Evolutionary conservation across 2,113 vertebrate genomes (phyloP).

Genomic region (Tachysurus fulvidraco): DNA sequence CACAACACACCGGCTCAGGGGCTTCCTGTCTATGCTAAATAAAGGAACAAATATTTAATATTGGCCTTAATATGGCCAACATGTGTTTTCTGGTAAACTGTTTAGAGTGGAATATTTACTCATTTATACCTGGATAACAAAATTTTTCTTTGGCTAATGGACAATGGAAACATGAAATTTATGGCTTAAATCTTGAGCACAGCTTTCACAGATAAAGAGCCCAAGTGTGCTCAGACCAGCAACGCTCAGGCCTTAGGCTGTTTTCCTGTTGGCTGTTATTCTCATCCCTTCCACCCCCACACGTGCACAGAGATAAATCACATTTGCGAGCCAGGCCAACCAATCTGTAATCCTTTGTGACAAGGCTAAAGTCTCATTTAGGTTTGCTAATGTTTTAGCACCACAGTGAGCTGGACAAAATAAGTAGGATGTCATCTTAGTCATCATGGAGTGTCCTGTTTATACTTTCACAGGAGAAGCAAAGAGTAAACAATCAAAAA

Average conservation of each 20-base stretch:
- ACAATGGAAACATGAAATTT: background rate
- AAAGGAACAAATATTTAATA: background rate
- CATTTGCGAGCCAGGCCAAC: conserved; percentile 39
- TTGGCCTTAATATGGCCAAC: background rate
- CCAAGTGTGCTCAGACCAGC: conserved; percentile 40
- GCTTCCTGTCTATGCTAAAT: background rate
- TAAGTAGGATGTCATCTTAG: conserved; percentile 12
- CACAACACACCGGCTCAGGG: conserved; percentile 10
- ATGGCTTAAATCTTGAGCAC: conserved; percentile 10
- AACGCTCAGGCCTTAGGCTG: conserved; percentile 25
- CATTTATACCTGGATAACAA: background rate
- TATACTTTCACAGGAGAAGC: background rate
- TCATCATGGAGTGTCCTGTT: conserved; percentile 28
- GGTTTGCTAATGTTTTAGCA: conserved; percentile 41
- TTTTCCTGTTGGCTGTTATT: conserved; percentile 46
- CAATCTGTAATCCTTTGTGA: conserved; percentile 45
- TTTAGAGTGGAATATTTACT: background rate
- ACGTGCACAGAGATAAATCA: conserved; percentile 46
- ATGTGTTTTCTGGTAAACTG: background rate
- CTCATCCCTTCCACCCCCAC: conserved; percentile 26
- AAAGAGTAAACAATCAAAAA: conserved; percentile 28
- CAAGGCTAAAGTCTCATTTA: conserved; percentile 43
- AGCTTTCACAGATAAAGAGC: conserved; percentile 12
- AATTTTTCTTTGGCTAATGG: background rate
- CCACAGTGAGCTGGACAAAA: background rate